Percentiles rank a stretch among this genome's conserved stretches.
phyloP scores from a whole-genome alignment of 2,888 invertebrate genomes.

The Ditylenchus weischeri region DNA sequence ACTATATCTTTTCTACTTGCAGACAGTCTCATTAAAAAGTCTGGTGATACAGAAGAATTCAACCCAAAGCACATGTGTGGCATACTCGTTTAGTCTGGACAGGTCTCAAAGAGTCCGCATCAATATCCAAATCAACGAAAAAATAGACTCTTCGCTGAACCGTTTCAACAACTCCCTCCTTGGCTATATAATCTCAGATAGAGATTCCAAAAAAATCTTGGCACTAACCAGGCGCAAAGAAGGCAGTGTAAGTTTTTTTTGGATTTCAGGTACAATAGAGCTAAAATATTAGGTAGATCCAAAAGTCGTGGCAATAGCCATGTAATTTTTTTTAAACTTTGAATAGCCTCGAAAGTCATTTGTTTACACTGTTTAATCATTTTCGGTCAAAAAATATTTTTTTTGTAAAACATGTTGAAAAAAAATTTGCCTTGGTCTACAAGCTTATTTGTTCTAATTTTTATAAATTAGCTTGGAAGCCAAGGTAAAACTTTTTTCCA shows the following conservation, averaged over 20 bases:
- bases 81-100: constrained; percentile 30
- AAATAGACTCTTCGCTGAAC: constrained; percentile 29
- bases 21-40: constrained; percentile 20
- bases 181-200: constrained; percentile 20
- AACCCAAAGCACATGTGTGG: constrained; percentile 28
- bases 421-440: too few species aligned
- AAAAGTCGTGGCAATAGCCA: too few species aligned
- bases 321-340: too few species aligned
- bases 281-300: too few species aligned
- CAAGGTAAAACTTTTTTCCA: too few species aligned
- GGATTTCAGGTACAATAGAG: too few species aligned
- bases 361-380: too few species aligned
- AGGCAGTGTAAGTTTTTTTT: constrained; percentile 13
- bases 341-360: too few species aligned
- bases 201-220: constrained; percentile 7
- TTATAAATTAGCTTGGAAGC: too few species aligned
- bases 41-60: constrained; percentile 29
- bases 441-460: too few species aligned
- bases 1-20: neutral
- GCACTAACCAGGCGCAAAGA: constrained; percentile 30
- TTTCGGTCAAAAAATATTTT: too few species aligned
- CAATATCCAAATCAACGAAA: constrained; percentile 28
- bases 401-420: too few species aligned
- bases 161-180: constrained; percentile 32
- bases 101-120: constrained; percentile 27